Evolutionary conservation across 2,888 invertebrate species (phyloP).

Genomic region (Tetropium fuscum): DNA sequence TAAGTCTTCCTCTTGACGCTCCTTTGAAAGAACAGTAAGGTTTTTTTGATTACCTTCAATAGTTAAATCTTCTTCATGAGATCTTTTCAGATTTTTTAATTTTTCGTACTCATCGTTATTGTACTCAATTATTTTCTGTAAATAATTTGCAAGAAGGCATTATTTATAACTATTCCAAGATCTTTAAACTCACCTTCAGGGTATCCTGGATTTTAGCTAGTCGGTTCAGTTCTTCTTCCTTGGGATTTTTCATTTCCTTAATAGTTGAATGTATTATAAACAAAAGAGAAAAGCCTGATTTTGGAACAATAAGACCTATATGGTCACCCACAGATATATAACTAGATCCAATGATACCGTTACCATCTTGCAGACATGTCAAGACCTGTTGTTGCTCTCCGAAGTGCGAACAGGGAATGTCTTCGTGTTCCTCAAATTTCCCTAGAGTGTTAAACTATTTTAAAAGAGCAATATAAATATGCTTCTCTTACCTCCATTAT

Average conservation of each 20-base stretch:
- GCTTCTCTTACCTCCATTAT: slow-evolving; percentile 55
- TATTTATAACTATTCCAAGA: background rate
- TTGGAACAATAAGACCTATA: slow-evolving; percentile 57
- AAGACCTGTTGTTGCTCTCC: slow-evolving; percentile 55
- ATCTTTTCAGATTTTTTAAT: slow-evolving; percentile 3
- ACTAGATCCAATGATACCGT: slow-evolving; percentile 55
- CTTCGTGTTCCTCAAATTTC: slow-evolving; percentile 61
- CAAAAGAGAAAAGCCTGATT: slow-evolving; percentile 47
- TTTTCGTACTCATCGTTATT: slow-evolving; percentile 29
- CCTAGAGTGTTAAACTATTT: slow-evolving; percentile 23
- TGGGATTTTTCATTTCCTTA: slow-evolving; percentile 53
- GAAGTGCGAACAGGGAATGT: slow-evolving; percentile 58
- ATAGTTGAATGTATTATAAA: slow-evolving; percentile 57
- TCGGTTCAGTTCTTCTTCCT: slow-evolving; percentile 53
- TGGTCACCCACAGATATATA: slow-evolving; percentile 53
- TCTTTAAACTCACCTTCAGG: slow-evolving; percentile 57
- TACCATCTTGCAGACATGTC: slow-evolving; percentile 54
- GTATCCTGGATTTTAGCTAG: slow-evolving; percentile 52
- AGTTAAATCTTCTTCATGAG: too few species aligned
- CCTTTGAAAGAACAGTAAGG: background rate
- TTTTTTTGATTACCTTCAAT: background rate
- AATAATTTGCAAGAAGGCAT: background rate
- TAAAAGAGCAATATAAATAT: background rate
- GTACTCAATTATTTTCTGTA: slow-evolving; percentile 34
- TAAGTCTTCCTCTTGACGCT: slow-evolving; percentile 9